Percentiles rank a stretch among this genome's conserved stretches.
These are phyloP conservation scores for Leuciscus waleckii DNA, from an alignment of 2,797 vertebrate genomes.

Conservation along the genomic window DNA sequence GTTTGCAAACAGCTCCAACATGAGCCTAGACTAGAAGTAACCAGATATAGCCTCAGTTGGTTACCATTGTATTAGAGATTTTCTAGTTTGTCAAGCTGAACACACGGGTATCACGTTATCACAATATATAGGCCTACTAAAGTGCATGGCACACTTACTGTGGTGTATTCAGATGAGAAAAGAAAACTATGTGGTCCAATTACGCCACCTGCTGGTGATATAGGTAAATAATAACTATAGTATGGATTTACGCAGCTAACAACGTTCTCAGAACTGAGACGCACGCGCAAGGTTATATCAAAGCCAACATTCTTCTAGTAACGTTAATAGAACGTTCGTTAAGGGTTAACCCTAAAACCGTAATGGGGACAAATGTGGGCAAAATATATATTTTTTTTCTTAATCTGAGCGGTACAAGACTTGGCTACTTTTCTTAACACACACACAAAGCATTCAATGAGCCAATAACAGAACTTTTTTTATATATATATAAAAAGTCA, in stretches of 20 bases:
- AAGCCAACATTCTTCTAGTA: not conserved
- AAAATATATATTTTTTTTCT: too few species aligned
- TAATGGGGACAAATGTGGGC: too few species aligned
- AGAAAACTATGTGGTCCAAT: slow-evolving; percentile 1
- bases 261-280: not conserved
- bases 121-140: not conserved
- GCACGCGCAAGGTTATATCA: not conserved
- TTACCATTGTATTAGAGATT: not conserved
- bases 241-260: not conserved
- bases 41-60: not conserved
- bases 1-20: not conserved
- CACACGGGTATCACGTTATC: not conserved
- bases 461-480: too few species aligned
- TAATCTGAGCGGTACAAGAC: too few species aligned
- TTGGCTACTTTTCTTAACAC: too few species aligned
- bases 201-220: slow-evolving; percentile 46
- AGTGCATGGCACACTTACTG: too few species aligned
- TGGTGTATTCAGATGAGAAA: not conserved
- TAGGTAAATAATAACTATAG: not conserved
- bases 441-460: too few species aligned
- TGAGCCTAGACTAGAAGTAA: not conserved
- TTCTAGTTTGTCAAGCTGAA: not conserved
- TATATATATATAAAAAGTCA: too few species aligned
- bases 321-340: not conserved
- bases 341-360: not conserved